Conservation (phyloP, 2,113 vertebrate species). For the Mormyrus lacerda region DNA sequence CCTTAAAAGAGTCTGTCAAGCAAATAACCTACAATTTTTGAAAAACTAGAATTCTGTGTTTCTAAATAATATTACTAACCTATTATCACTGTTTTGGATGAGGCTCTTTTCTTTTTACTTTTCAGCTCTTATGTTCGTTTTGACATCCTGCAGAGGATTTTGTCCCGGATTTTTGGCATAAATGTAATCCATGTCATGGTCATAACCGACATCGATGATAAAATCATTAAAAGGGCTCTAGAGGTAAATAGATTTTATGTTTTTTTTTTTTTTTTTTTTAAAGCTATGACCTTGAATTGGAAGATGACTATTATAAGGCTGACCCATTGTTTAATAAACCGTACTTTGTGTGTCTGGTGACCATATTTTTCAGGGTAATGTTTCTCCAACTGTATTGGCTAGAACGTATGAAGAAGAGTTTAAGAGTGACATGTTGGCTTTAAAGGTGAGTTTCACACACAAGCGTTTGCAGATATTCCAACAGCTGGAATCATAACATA, state of each 20-base stretch:
- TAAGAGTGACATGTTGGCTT: constrained; percentile 81
- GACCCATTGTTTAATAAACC: neutral
- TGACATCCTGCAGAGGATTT: constrained; percentile 83
- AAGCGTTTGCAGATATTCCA: neutral
- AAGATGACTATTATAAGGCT: neutral
- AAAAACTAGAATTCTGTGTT: neutral
- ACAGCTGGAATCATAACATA: neutral
- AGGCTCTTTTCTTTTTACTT: constrained; percentile 23
- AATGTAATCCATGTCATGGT: constrained; percentile 87
- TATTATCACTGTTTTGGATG: neutral
- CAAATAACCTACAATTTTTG: neutral
- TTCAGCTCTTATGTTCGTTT: constrained; percentile 88
- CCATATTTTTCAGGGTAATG: constrained; percentile 62
- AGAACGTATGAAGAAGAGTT: constrained; percentile 84
- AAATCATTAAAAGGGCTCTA: constrained; percentile 77
- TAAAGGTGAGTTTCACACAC: constrained; percentile 66
- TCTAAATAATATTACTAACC: neutral
- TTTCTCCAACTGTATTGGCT: constrained; percentile 69
- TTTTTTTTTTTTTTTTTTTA: neutral
- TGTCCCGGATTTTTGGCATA: constrained; percentile 74
- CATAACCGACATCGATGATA: constrained; percentile 91
- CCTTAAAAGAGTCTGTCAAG: neutral
- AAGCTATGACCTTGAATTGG: neutral
- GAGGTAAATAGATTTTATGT: constrained; percentile 63
- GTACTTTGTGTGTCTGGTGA: neutral